These are phyloP conservation scores for Brachionus koreanus DNA, from an alignment of 1,140 invertebrate genomes.

Conservation along the genomic window DNA sequence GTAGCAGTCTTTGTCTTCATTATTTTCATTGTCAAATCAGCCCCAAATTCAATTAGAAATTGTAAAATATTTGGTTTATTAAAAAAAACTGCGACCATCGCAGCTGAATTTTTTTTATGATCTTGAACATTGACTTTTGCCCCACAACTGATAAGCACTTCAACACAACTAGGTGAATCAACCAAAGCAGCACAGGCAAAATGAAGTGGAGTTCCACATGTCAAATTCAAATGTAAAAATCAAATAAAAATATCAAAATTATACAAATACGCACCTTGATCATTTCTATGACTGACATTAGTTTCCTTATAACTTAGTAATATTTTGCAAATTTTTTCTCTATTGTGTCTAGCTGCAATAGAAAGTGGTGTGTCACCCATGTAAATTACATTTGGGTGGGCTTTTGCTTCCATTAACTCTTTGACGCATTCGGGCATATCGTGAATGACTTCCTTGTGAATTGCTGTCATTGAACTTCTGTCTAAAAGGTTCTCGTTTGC, in stretches of 20 bases:
- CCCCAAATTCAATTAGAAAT: constrained; percentile 26
- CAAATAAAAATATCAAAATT: not conserved
- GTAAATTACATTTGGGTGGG: constrained; percentile 43
- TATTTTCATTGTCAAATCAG: constrained; percentile 41
- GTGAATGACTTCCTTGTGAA: constrained; percentile 45
- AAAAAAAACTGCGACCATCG: constrained; percentile 44
- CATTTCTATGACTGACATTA: constrained; percentile 44
- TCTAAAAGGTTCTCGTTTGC: constrained; percentile 45
- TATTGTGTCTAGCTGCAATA: constrained; percentile 45
- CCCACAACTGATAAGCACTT: not conserved
- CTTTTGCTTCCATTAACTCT: constrained; percentile 38
- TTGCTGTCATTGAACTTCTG: constrained; percentile 33
- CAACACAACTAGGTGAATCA: constrained; percentile 23
- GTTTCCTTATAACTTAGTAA: constrained; percentile 37
- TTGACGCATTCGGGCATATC: constrained; percentile 44
- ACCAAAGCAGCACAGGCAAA: constrained; percentile 44
- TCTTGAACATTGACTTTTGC: constrained; percentile 44
- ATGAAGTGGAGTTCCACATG: constrained; percentile 42
- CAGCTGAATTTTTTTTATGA: constrained; percentile 30
- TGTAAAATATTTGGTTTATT: constrained; percentile 44
- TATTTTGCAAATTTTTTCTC: constrained; percentile 23
- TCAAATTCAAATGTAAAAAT: not conserved
- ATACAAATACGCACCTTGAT: no score
- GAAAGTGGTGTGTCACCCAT: constrained; percentile 44
- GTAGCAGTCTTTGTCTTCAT: constrained; percentile 39